Base-by-base conservation (phyloP, 1,140 invertebrate species). In the Apis dorsata region DNA sequence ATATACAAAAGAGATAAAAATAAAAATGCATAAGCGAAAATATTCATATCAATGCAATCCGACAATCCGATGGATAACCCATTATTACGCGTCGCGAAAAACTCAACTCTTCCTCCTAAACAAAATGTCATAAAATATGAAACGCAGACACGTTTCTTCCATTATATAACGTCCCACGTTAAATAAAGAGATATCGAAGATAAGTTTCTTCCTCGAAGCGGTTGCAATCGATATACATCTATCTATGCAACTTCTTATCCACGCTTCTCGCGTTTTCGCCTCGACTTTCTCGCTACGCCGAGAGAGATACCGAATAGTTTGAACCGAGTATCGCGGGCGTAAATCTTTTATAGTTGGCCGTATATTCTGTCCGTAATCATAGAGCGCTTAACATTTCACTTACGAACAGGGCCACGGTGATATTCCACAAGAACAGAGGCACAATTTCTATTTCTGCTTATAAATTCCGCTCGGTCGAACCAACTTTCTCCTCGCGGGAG, bases 401-500 rank as follows among this genome's bases (percentile, higher is more conserved):
- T 70, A 69, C 34, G n/a, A 17, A 28, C 24, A 21, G 17, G 55
- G 59, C 60, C 59, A n/a, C 34, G 71, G 72, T 28, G 72, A 49
- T 75, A 75, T 72, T 59, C 71, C 79, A 62, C 72, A 53, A 44
- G 62, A 66, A 59, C 73, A 59, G 73, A 60, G 74, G 44, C 80
- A 28, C 57, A 77, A 75, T 82, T 82, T 82, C 80, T 82, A 82
- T 82, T 82, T 82, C 80, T 82, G 49, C 80, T 82, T 82, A 60
- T 77, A 82, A 82, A 82, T 82, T 82, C 80, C 44, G 65, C 73
- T 69, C 80, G 55, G 55, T 19, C 65, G 73, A 49, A 59, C 44
- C 21, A 82, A 82, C 80, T 82, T 77, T 82, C 80, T 82, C 80
- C 80, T 82, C 74, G 74, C 74, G 74, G 80, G 80, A 82, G 65